Evolutionary conservation across 2,113 vertebrate species (phyloP).

Genomic region (Xenopus borealis): DNA sequence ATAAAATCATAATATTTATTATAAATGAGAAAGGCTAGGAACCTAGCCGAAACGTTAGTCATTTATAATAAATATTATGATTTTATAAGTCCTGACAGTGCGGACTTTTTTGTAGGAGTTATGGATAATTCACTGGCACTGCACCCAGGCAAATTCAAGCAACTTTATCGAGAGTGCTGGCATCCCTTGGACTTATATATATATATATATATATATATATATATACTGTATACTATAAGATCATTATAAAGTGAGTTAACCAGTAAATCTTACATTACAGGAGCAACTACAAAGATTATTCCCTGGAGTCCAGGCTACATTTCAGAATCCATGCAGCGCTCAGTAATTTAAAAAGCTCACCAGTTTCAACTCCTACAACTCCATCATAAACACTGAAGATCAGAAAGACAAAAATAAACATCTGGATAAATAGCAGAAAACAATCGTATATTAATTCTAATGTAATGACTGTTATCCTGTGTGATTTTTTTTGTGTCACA

Average conservation of each 20-base stretch:
- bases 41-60: no score
- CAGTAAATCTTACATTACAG: constrained; percentile 58
- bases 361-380: constrained; percentile 63
- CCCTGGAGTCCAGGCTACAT: constrained; percentile 90
- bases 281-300: constrained; percentile 88
- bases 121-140: no score
- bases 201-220: no score
- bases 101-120: no score
- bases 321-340: constrained; percentile 91
- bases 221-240: no score
- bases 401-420: neutral
- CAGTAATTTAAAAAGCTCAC: constrained; percentile 74
- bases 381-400: neutral
- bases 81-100: no score
- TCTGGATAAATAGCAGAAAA: constrained; percentile 9
- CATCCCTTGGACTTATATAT: no score
- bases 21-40: no score
- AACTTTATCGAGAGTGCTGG: no score
- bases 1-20: no score
- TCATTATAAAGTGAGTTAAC: neutral
- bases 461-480: constrained; percentile 53
- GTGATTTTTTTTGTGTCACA: constrained; percentile 55
- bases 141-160: no score
- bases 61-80: no score
- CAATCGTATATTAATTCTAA: constrained; percentile 45